Evolutionary conservation across 2,113 vertebrate genomes (phyloP).

Genomic region (Vombatus ursinus): DNA sequence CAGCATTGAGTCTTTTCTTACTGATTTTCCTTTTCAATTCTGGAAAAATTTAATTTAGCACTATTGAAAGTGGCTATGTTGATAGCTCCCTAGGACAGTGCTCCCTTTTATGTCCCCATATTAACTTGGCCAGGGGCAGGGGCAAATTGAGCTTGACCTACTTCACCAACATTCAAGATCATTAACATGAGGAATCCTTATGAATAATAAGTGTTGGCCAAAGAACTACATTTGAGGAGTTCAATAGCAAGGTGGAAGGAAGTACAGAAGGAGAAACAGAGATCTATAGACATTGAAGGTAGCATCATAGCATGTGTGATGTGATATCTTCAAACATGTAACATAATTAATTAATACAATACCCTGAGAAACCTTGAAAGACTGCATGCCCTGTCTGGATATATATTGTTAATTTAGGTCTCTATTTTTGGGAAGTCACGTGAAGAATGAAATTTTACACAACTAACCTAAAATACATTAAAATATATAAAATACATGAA

Average conservation of each 20-base stretch:
- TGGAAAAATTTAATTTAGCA: background rate
- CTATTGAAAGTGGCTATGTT: background rate
- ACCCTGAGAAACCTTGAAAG: background rate
- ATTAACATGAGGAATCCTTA: background rate
- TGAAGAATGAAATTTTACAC: background rate
- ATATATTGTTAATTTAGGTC: background rate
- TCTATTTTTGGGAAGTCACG: background rate
- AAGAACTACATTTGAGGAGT: background rate
- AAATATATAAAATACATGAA: too few species aligned
- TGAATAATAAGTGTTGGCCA: background rate
- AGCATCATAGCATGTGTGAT: background rate
- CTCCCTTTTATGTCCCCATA: background rate
- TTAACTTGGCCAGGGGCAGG: background rate
- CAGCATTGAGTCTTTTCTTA: background rate
- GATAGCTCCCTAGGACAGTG: background rate
- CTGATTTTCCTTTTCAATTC: background rate
- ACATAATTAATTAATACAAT: background rate
- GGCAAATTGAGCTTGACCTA: background rate
- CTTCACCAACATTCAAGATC: background rate
- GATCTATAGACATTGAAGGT: background rate
- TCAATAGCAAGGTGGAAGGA: background rate
- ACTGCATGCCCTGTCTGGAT: background rate
- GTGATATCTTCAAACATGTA: background rate
- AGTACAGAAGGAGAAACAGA: background rate
- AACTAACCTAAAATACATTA: background rate